A percentile compares a stretch with the other conserved stretches of the same genome.
Evolutionary conservation across 2,888 invertebrate species (phyloP).

Genomic region (Yponomeuta cagnagella): DNA sequence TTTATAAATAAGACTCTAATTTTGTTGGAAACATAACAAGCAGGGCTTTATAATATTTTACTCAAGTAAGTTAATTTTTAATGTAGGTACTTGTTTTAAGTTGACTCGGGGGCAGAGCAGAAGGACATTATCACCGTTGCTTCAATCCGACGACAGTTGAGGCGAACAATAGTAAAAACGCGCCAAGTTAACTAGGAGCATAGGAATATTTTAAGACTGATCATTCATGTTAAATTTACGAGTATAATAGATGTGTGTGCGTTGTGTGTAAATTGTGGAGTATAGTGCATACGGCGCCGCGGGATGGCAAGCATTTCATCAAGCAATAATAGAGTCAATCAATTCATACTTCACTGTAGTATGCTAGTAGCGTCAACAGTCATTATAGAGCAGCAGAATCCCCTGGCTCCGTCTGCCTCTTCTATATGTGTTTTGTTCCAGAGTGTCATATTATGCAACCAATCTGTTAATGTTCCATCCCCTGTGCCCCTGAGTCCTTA

Average conservation of each 20-base stretch:
- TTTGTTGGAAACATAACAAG: slow-evolving; percentile 56
- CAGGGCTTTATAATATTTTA: slow-evolving; percentile 64
- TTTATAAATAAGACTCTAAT: slow-evolving; percentile 23
- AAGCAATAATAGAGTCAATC: slow-evolving; percentile 34
- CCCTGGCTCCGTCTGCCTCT: neutral
- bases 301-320: slow-evolving; percentile 24
- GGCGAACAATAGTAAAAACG: neutral
- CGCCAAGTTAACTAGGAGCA: slow-evolving; percentile 30
- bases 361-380: neutral
- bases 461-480: neutral
- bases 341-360: slow-evolving; percentile 14
- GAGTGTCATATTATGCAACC: neutral
- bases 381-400: neutral
- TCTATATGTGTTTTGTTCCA: neutral
- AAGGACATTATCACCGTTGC: slow-evolving; percentile 23
- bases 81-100: slow-evolving; percentile 47
- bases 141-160: neutral
- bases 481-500: slow-evolving; percentile 50
- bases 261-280: slow-evolving; percentile 24
- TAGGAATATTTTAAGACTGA: slow-evolving; percentile 68
- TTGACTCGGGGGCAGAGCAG: slow-evolving; percentile 71
- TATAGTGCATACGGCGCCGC: slow-evolving; percentile 19
- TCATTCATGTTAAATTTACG: slow-evolving; percentile 71
- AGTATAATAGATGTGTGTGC: slow-evolving; percentile 48
- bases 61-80: slow-evolving; percentile 49